These are phyloP conservation scores for Pogonus chalceus DNA, from an alignment of 1,140 invertebrate genomes.

Conservation along the genomic window DNA sequence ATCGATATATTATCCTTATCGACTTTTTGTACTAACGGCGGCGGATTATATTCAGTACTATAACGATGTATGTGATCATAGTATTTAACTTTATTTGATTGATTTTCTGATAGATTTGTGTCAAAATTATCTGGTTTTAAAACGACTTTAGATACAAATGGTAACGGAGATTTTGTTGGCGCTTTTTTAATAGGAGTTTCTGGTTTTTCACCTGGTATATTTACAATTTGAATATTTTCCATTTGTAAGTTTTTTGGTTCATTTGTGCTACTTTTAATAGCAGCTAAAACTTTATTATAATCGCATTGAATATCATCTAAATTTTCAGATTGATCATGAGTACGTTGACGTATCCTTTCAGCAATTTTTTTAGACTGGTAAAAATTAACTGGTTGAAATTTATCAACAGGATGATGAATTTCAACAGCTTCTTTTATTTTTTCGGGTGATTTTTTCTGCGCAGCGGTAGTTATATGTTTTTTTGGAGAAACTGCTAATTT, in stretches of 20 bases:
- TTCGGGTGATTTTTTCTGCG: neutral
- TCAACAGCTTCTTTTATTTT: neutral
- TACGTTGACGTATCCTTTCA: neutral
- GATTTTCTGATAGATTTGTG: no score
- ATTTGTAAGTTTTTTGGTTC: no score
- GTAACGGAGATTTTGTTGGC: neutral
- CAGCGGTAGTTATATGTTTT: neutral
- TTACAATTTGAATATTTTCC: no score
- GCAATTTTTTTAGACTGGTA: neutral
- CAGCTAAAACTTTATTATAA: no score
- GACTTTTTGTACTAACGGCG: constrained; percentile 14
- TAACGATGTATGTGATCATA: constrained; percentile 18
- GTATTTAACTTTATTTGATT: neutral
- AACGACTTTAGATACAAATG: neutral
- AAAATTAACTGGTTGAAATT: neutral
- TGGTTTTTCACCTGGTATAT: no score
- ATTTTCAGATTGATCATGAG: no score
- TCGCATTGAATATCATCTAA: no score
- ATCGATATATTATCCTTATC: constrained; percentile 12
- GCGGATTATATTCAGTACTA: constrained; percentile 11
- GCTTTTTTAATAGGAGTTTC: neutral
- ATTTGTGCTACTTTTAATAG: no score
- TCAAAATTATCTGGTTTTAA: neutral
- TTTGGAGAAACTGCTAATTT: neutral
- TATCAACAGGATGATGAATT: neutral